These are phyloP conservation scores for Epinephelus coioides DNA, from an alignment of 2,797 vertebrate species.

Conservation along the genomic window DNA sequence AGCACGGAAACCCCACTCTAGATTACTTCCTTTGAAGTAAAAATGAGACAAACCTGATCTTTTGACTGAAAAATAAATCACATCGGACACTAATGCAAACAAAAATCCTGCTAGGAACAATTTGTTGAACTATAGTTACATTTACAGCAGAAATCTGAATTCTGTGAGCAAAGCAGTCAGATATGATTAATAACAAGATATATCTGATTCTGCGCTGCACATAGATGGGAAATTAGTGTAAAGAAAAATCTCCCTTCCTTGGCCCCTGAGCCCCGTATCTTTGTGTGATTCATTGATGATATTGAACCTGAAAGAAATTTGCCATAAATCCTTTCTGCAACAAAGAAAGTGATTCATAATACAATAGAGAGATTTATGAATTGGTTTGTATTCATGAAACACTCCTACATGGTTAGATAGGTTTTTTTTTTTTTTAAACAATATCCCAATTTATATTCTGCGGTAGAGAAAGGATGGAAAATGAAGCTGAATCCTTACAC, in stretches of 20 bases:
- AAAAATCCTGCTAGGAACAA: conserved; percentile 47
- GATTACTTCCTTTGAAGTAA: conserved; percentile 58
- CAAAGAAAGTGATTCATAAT: conserved; percentile 67
- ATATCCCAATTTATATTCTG: conserved; percentile 63
- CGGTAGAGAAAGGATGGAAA: conserved; percentile 36
- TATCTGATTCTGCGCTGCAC: conserved; percentile 54
- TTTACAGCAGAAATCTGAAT: conserved; percentile 48
- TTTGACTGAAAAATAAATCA: conserved; percentile 61
- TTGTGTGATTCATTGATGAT: conserved; percentile 68
- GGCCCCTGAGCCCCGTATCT: conserved; percentile 38
- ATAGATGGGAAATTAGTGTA: conserved; percentile 67
- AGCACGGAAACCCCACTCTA: conserved; percentile 35
- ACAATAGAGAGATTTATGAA: conserved; percentile 65
- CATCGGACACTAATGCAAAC: conserved; percentile 45
- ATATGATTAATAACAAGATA: conserved; percentile 70
- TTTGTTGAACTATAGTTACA: conserved; percentile 36
- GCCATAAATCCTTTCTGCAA: conserved; percentile 63
- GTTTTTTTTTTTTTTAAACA: conserved; percentile 45
- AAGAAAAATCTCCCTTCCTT: conserved; percentile 63
- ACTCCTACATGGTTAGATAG: conserved; percentile 36
- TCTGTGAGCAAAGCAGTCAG: conserved; percentile 37
- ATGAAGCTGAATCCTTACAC: conserved; percentile 22
- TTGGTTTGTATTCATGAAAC: conserved; percentile 58
- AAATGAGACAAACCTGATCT: conserved; percentile 51
- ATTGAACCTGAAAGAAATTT: conserved; percentile 63